These are phyloP conservation scores for Onychomys torridus DNA, from an alignment of 2,797 vertebrate species.

Conservation along the genomic window DNA sequence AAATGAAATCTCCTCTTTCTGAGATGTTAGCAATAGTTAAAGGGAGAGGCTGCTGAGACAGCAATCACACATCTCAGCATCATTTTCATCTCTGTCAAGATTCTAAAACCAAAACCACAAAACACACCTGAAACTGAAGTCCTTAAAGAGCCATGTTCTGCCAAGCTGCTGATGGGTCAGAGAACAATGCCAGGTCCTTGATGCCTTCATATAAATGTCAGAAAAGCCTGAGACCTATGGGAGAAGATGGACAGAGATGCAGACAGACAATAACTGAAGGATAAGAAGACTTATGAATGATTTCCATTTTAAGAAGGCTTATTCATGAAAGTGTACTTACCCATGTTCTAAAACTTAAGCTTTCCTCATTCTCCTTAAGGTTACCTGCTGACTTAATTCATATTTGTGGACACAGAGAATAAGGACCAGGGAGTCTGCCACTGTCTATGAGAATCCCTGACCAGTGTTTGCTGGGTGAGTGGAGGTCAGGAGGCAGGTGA, in stretches of 20 bases:
- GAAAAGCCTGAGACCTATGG: background rate
- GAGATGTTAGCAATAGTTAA: background rate
- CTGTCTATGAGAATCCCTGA: background rate
- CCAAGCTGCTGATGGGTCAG: background rate
- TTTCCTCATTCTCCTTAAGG: background rate
- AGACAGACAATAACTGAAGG: background rate
- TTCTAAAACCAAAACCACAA: background rate
- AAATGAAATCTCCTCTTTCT: background rate
- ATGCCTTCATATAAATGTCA: background rate
- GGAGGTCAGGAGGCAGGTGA: background rate
- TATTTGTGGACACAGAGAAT: background rate
- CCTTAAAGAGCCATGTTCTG: accelerated
- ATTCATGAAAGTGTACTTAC: background rate
- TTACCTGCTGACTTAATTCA: background rate
- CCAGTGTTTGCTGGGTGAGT: no score
- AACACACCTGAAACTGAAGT: background rate
- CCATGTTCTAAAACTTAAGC: background rate
- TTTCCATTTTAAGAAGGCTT: background rate
- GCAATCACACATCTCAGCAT: background rate
- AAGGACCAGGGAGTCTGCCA: accelerated
- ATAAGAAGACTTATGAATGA: background rate
- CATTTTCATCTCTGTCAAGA: background rate
- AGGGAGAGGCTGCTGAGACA: no score
- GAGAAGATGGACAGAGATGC: background rate
- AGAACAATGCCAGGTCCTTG: background rate